Conservation (phyloP, 2,797 vertebrate genomes). For the Macroramphosus scolopax region DNA sequence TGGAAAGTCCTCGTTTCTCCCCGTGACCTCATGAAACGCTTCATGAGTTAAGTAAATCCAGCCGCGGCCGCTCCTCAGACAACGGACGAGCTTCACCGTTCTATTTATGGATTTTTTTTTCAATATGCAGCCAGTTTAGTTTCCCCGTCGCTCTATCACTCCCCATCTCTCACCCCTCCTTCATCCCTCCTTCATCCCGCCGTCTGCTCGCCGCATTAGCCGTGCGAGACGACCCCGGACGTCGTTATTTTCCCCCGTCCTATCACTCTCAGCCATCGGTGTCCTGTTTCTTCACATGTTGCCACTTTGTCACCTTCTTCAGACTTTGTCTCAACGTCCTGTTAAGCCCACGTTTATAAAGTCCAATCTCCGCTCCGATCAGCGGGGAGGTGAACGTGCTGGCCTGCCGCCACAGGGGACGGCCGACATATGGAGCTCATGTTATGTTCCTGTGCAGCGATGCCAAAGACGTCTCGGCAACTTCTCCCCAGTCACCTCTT, state of each 20-base stretch:
- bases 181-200: slow-evolving; percentile 33
- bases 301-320: slow-evolving; percentile 50
- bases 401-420: slow-evolving; percentile 47
- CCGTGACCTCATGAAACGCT: no score
- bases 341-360: slow-evolving; percentile 17
- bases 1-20: no score
- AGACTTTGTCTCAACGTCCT: slow-evolving; percentile 46
- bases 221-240: slow-evolving; percentile 26
- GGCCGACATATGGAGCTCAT: slow-evolving; percentile 44
- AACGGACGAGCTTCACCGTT: no score
- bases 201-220: slow-evolving; percentile 61
- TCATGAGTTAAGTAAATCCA: no score
- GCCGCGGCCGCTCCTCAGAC: no score
- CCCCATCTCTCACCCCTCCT: slow-evolving; percentile 12
- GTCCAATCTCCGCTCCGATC: slow-evolving; percentile 11
- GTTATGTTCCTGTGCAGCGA: no score
- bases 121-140: slow-evolving; percentile 22
- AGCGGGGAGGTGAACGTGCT: slow-evolving; percentile 47
- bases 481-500: no score
- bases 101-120: slow-evolving; percentile 27
- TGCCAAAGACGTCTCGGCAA: no score
- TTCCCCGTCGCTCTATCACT: slow-evolving; percentile 10
- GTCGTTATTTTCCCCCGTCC: slow-evolving; percentile 18
- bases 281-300: slow-evolving; percentile 47
- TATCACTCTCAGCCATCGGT: slow-evolving; percentile 62